A percentile compares a stretch with the other conserved stretches of the same genome.
Conservation (phyloP, 2,888 invertebrate species). For the Sepioteuthis lessoniana region DNA sequence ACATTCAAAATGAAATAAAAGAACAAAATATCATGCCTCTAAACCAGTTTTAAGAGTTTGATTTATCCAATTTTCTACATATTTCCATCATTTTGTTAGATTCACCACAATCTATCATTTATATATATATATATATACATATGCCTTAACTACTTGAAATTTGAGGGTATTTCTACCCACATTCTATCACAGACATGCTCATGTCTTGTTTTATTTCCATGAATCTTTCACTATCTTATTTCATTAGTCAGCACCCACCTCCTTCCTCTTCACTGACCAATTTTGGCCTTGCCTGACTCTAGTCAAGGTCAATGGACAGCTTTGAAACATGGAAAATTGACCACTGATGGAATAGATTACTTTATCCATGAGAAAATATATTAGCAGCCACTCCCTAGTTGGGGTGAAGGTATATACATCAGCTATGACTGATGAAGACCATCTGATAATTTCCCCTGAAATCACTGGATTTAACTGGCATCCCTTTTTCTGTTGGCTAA, state of each 20-base stretch:
- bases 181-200: neutral
- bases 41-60: no score
- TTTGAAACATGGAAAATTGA: slow-evolving; percentile 16
- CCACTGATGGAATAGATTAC: slow-evolving; percentile 33
- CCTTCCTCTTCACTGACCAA: neutral
- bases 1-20: no score
- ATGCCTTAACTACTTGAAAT: neutral
- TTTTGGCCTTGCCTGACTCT: neutral
- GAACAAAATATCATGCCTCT: no score
- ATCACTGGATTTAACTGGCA: neutral
- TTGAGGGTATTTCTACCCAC: neutral
- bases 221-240: neutral
- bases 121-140: no score
- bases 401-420: neutral
- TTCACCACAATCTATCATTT: no score
- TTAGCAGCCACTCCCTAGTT: neutral
- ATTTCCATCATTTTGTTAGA: no score
- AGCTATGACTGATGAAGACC: neutral
- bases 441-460: neutral
- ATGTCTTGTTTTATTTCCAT: neutral
- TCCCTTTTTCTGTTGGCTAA: no score
- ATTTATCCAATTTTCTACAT: no score
- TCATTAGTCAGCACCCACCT: neutral
- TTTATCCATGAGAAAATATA: slow-evolving; percentile 33
- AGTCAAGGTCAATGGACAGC: neutral